Percentiles rank a stretch among this genome's conserved stretches.
These are phyloP conservation scores for Oryzaephilus surinamensis DNA, from an alignment of 1,140 invertebrate genomes.

Conservation along the genomic window DNA sequence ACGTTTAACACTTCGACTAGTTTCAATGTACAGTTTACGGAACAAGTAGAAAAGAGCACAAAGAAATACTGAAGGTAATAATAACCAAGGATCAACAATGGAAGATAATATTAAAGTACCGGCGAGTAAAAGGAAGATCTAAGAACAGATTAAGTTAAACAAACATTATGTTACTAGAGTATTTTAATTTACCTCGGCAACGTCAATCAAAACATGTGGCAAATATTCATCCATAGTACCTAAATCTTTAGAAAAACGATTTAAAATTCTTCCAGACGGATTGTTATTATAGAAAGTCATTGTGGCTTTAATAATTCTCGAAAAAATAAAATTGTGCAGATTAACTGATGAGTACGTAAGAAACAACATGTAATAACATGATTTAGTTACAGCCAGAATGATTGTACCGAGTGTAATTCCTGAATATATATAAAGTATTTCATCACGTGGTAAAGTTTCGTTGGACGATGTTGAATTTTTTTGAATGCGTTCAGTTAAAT, in stretches of 20 bases:
- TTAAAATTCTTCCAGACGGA: conserved; percentile 42
- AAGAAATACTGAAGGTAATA: conserved; percentile 18
- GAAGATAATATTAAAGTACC: conserved; percentile 53
- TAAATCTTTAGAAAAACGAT: conserved; percentile 44
- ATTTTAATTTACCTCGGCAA: conserved; percentile 23
- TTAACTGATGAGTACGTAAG: conserved; percentile 28
- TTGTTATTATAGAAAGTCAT: conserved; percentile 51
- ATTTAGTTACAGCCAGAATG: conserved; percentile 38
- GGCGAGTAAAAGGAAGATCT: conserved; percentile 12
- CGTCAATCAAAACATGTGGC: conserved; percentile 27
- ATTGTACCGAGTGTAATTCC: conserved; percentile 50
- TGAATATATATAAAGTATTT: conserved; percentile 39
- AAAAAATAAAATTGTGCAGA: conserved; percentile 58
- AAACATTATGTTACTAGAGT: background rate
- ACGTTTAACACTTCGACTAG: conserved; percentile 26
- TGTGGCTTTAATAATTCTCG: conserved; percentile 43
- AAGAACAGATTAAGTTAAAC: conserved; percentile 5
- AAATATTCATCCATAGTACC: conserved; percentile 35
- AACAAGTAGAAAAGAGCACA: conserved; percentile 20
- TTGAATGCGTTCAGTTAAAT: conserved; percentile 14
- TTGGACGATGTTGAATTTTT: conserved; percentile 12
- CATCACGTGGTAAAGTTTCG: conserved; percentile 14
- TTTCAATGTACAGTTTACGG: conserved; percentile 20
- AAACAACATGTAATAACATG: conserved; percentile 26
- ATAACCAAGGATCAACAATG: conserved; percentile 64